Base-by-base conservation (phyloP, 2,888 invertebrate species). In the Andrena haemorrhoa region DNA sequence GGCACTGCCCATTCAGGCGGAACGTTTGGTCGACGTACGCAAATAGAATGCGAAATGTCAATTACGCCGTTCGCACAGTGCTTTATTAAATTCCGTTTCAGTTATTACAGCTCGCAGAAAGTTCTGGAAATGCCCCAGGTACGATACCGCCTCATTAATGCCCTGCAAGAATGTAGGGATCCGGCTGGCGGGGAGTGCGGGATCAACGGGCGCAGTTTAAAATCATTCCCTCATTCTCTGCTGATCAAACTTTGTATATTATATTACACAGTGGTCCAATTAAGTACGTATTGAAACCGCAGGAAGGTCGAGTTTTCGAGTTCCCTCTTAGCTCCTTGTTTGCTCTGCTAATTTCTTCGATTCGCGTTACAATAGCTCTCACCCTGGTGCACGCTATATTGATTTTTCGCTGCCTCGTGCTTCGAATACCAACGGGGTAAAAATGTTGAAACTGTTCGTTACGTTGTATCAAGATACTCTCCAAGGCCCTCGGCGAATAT, bases 11-110 rank as follows among this genome's bases (percentile, higher is more conserved):
- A 69, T 63, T 73, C 68, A 12, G 68, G 76, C 58, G 81, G 81
- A 80, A 85, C 69, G 82, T 75, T 75, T 70, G 51, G 61, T 53
- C 68, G 35, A 82, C 79, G 80, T 79, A 81, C 79, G 83, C 83
- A 86, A 87, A 85, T 83, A 79, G 89, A 86, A 89, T 89, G 85
- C 83, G 79, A 86, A 90, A 89, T 86, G 87, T 75, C 87, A 88
- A 82, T 82, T 82, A 82, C 69, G 35, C 56, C 47, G 69, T 80
- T 79, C 61, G 66, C 61, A 63, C 74, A 49, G 65, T 74, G 70
- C 75, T 82, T 82, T 80, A 80, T 82, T 80, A 80, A 82, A 82
- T 82, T 81, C 80, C 69, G 69, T 70, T 79, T 79, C 65, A 70
- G 81, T 81, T 81, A 81, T 81, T 74, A 81, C 68, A 81, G 80